These are phyloP conservation scores for Habrosyne pyritoides DNA, from an alignment of 2,888 invertebrate genomes.

Conservation along the genomic window DNA sequence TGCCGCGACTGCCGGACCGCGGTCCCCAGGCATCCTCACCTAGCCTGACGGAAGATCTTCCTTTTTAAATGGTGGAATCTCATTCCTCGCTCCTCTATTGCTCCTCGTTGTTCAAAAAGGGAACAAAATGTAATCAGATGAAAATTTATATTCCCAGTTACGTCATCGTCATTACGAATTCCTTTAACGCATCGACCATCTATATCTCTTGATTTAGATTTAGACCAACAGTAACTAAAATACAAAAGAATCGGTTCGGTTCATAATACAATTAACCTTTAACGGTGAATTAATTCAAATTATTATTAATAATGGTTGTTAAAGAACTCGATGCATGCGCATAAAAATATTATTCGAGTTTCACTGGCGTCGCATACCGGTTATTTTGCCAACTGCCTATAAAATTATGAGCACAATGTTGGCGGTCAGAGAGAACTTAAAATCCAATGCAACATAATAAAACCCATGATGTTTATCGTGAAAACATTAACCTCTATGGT, in stretches of 20 bases:
- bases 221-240: background rate
- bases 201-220: too few species aligned
- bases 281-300: background rate
- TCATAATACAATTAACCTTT: background rate
- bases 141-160: too few species aligned
- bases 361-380: background rate
- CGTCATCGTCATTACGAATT: too few species aligned
- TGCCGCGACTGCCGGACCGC: too few species aligned
- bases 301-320: background rate
- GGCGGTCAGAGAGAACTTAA: background rate
- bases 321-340: background rate
- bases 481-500: background rate
- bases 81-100: too few species aligned
- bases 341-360: background rate
- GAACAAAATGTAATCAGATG: too few species aligned
- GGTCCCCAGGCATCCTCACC: too few species aligned
- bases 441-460: conserved; percentile 3
- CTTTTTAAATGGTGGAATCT: too few species aligned
- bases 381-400: conserved; percentile 1
- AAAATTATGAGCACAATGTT: background rate
- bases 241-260: background rate
- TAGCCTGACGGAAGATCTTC: too few species aligned
- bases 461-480: background rate
- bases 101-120: too few species aligned
- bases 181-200: too few species aligned